phyloP scores from a whole-genome alignment of 1,140 invertebrate species.

The Drosophila novamexicana region DNA sequence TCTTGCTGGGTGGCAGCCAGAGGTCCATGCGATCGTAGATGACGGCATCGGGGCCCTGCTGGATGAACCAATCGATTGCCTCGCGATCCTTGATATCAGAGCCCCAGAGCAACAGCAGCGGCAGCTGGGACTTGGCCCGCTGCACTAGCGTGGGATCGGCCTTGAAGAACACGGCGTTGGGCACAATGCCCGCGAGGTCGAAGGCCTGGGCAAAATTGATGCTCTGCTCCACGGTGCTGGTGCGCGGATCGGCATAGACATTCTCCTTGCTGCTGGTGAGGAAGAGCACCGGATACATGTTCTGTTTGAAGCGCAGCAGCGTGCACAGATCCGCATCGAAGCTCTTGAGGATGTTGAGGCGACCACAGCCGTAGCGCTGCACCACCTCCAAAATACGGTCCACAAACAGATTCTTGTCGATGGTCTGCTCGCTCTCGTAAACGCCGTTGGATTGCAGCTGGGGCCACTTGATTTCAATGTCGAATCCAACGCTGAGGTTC shows the following conservation, averaged over 20 bases:
- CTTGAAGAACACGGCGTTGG: constrained; percentile 95
- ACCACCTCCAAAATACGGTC: constrained; percentile 92
- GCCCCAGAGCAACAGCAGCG: constrained; percentile 97
- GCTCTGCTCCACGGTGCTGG: constrained; percentile 91
- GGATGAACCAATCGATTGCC: constrained; percentile 92
- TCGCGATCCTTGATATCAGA: constrained; percentile 95
- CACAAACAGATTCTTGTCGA: constrained; percentile 95
- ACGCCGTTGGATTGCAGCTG: constrained; percentile 92
- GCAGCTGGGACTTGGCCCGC: constrained; percentile 89
- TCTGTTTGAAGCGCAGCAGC: constrained; percentile 96
- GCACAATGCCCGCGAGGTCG: constrained; percentile 94
- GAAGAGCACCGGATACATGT: constrained; percentile 97
- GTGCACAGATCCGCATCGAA: constrained; percentile 98
- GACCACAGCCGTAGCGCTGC: constrained; percentile 89
- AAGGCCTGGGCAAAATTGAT: constrained; percentile 91
- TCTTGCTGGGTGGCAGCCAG: constrained; percentile 79
- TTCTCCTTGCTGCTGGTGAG: constrained; percentile 95
- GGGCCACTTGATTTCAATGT: constrained; percentile 98
- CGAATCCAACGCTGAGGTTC: constrained; percentile 93
- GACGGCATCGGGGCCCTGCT: constrained; percentile 93
- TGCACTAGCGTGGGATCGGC: constrained; percentile 91
- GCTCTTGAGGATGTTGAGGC: constrained; percentile 96
- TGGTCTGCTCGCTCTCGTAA: constrained; percentile 93
- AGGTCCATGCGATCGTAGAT: constrained; percentile 96
- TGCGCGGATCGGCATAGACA: constrained; percentile 92